phyloP scores from a whole-genome alignment of 2,888 invertebrate species.

The Ophion ellenae region DNA sequence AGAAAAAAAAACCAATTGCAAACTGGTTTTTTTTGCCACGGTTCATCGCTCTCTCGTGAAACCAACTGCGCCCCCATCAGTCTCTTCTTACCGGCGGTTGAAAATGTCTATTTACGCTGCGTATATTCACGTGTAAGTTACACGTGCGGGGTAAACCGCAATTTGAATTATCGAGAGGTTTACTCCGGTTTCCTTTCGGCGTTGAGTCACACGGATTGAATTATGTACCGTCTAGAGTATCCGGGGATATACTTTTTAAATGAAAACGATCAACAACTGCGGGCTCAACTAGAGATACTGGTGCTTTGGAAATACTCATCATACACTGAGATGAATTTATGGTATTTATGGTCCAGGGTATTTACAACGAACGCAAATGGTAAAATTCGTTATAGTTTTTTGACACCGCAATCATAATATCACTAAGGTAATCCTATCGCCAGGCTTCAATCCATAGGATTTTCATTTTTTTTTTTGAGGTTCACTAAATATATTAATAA shows the following conservation, averaged over 20 bases:
- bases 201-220: neutral
- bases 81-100: neutral
- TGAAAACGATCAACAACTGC: neutral
- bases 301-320: neutral
- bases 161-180: conserved; percentile 20
- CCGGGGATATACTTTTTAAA: neutral
- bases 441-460: no score
- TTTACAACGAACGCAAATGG: no score
- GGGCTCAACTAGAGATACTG: neutral
- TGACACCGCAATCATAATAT: no score
- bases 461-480: no score
- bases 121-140: neutral
- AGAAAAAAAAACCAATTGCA: no score
- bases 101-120: neutral
- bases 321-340: neutral
- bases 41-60: neutral
- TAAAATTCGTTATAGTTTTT: no score
- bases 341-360: no score
- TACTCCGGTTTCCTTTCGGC: conserved; percentile 18
- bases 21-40: no score
- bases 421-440: no score
- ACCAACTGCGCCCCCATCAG: neutral
- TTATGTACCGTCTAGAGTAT: neutral
- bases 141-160: conserved; percentile 19
- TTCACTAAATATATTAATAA: no score